Evolutionary conservation across 2,888 invertebrate genomes (phyloP), one percentile per base, ranked within the genome.

Genomic region (Corbicula japonica): DNA sequence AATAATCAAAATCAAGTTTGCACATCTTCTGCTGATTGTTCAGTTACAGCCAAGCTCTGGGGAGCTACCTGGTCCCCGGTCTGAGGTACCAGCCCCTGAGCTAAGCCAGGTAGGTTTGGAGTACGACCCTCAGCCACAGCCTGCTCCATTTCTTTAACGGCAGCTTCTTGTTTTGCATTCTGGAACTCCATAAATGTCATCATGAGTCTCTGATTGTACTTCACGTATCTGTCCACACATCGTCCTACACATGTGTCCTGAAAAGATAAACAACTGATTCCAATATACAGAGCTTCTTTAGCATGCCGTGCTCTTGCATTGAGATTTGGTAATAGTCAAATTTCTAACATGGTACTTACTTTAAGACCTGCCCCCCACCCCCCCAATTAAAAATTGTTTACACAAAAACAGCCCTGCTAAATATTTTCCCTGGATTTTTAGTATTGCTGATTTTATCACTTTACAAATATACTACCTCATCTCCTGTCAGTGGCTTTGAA

Each of bases 141-240:
- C 23, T 54, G 44, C 58, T 83, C 83, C 63, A 83, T 73, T 44
- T 83, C 84, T 56, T 74, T 79, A 41, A 80, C 61, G 4, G 76
- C 80, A 1, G 83, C 87, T 52, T 87, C 78, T 62, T 87, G 88
- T 62, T 87, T 94, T 65, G 93, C 91, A 48, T 95, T 95, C 88
- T 95, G 95, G 30, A 95, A 94, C 89, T 95, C 95, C 89, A 95
- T 94, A 89, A 95, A 96, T 68, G 95, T 94, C 85, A 94, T 93
- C 95, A 95, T 95, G 72, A 95, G 91, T 88, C 94, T 95, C 84
- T 95, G 95, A 91, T 95, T 96, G 48, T 94, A 94, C 63, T 94
- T 94, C n/a, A 95, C 94, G 88, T 95, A 95, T 91, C 95, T 95
- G 26, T 94, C 93, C 15, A 95, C 94, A 92, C 96, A 96, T 35